phyloP scores from a whole-genome alignment of 2,113 vertebrate species.

The Planiliza haematocheilus region DNA sequence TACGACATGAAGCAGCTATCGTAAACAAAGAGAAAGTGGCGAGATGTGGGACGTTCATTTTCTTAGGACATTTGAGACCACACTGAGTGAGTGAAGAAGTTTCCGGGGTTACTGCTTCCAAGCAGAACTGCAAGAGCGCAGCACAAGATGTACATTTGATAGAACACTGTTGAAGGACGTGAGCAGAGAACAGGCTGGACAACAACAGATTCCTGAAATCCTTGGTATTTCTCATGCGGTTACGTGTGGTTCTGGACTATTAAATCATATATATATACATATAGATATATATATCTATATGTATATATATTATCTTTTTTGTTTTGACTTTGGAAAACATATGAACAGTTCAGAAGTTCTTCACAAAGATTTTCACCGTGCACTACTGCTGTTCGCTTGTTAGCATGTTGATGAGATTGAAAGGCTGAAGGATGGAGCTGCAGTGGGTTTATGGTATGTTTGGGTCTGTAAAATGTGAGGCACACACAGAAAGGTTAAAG shows the following conservation, averaged over 20 bases:
- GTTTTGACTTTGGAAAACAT: slow-evolving; percentile 49
- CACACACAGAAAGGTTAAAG: neutral
- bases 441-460: neutral
- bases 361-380: neutral
- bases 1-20: slow-evolving; percentile 92
- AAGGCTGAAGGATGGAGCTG: slow-evolving; percentile 4
- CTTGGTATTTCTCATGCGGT: neutral
- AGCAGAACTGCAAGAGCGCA: slow-evolving; percentile 13
- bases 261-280: too few species aligned
- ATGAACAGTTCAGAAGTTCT: slow-evolving; percentile 13
- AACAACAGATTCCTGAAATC: slow-evolving; percentile 6
- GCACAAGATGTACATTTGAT: slow-evolving; percentile 3
- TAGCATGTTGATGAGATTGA: slow-evolving; percentile 45
- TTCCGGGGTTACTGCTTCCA: neutral
- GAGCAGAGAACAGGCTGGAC: slow-evolving; percentile 1
- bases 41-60: slow-evolving; percentile 14
- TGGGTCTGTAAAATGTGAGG: slow-evolving; percentile 23
- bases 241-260: slow-evolving; percentile 18
- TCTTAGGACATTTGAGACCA: slow-evolving; percentile 52
- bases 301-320: too few species aligned
- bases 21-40: too few species aligned
- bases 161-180: slow-evolving; percentile 31
- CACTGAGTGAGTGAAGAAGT: neutral
- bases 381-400: slow-evolving; percentile 6
- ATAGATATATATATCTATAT: too few species aligned